Evolutionary conservation across 2,797 vertebrate genomes (phyloP).

Genomic region (Hydrolagus colliei): DNA sequence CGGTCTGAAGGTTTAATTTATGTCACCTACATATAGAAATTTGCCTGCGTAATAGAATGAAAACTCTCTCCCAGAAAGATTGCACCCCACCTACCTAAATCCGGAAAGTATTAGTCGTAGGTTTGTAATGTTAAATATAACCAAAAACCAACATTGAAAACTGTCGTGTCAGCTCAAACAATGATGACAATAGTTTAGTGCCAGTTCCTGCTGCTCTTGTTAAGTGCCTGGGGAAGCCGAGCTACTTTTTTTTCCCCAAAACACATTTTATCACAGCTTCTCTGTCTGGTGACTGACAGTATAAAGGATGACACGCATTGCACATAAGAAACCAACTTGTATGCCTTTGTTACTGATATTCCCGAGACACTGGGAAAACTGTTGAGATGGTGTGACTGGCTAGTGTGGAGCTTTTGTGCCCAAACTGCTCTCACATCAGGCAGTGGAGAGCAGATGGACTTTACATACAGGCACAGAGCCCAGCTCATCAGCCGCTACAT

Average conservation of each 20-base stretch:
- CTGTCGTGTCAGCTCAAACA: slow-evolving; percentile 1
- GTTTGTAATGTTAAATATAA: slow-evolving; percentile 2
- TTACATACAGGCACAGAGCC: no score
- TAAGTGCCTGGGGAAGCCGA: not conserved
- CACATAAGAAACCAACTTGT: not conserved
- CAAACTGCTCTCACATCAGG: not conserved
- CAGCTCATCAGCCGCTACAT: not conserved
- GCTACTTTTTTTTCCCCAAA: not conserved
- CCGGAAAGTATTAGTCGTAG: no score
- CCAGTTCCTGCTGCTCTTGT: not conserved
- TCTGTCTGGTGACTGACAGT: not conserved
- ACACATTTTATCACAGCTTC: not conserved
- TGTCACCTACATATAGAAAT: no score
- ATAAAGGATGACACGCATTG: not conserved
- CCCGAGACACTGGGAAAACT: not conserved
- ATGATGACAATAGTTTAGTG: not conserved
- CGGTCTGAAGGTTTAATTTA: no score
- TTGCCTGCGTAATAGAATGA: no score
- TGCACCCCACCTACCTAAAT: no score
- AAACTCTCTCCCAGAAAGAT: no score
- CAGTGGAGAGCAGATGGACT: not conserved
- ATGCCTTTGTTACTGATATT: not conserved
- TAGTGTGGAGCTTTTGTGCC: no score
- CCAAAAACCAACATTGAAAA: slow-evolving; percentile 17
- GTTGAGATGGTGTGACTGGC: not conserved